phyloP scores from a whole-genome alignment of 2,888 invertebrate genomes.

The Ecliptopera silaceata region DNA sequence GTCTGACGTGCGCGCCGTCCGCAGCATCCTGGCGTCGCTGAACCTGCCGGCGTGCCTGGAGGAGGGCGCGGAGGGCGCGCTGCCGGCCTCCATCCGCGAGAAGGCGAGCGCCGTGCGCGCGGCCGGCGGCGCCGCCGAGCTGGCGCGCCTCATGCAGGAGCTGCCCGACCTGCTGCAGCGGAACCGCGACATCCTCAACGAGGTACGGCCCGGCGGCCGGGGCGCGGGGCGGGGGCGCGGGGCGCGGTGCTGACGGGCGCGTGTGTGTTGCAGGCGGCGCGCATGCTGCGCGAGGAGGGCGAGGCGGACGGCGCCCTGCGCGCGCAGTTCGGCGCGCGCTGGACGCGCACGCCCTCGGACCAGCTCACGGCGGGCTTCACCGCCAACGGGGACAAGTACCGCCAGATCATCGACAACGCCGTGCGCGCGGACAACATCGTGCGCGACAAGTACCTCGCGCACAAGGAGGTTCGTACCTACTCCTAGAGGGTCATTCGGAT shows the following conservation, averaged over 20 bases:
- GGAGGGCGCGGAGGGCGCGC: constrained; percentile 86
- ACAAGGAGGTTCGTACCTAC: constrained; percentile 75
- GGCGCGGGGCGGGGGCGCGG: too few species aligned
- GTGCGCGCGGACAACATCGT: constrained; percentile 92
- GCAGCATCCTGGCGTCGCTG: constrained; percentile 91
- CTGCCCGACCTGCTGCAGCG: constrained; percentile 95
- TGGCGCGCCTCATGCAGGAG: constrained; percentile 90
- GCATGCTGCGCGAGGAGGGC: constrained; percentile 93
- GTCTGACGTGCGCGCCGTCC: neutral
- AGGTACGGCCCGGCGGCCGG: constrained; percentile 83
- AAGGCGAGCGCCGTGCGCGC: constrained; percentile 91
- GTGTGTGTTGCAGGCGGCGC: constrained; percentile 80
- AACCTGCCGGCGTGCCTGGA: constrained; percentile 99
- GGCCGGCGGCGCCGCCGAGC: constrained; percentile 89
- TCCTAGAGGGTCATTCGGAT: too few species aligned
- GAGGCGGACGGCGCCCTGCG: constrained; percentile 94
- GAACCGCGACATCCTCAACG: constrained; percentile 95
- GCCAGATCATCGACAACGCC: constrained; percentile 96
- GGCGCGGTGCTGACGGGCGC: constrained; percentile 48
- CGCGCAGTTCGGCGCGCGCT: constrained; percentile 95
- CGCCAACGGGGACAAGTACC: constrained; percentile 95
- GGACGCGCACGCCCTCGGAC: constrained; percentile 94
- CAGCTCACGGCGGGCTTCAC: constrained; percentile 95
- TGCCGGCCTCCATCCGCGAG: constrained; percentile 94
- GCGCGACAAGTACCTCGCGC: constrained; percentile 91